These are phyloP conservation scores for Lasioglossum lativentre DNA, from an alignment of 2,888 invertebrate genomes.

Conservation along the genomic window DNA sequence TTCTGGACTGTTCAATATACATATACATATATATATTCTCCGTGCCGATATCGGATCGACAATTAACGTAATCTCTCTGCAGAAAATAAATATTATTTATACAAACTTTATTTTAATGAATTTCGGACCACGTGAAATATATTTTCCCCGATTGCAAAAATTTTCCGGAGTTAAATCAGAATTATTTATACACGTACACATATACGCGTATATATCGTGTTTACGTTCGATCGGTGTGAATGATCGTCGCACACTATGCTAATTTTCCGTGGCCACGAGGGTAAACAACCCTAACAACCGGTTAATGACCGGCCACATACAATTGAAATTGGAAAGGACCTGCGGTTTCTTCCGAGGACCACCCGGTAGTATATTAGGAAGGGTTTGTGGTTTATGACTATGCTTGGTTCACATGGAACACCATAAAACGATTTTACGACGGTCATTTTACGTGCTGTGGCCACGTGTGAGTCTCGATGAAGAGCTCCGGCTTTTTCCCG, in stretches of 20 bases:
- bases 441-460: too few relatives aligned
- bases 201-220: background rate
- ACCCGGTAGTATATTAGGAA: conserved; percentile 55
- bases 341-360: conserved; percentile 71
- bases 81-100: background rate
- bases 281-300: conserved; percentile 55
- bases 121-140: background rate
- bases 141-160: background rate
- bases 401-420: conserved; percentile 57
- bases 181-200: background rate
- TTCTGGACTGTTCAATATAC: conserved; percentile 4
- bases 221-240: background rate
- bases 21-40: background rate
- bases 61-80: conserved; percentile 4
- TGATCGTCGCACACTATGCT: background rate
- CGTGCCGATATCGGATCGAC: background rate
- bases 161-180: background rate
- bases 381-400: conserved; percentile 67
- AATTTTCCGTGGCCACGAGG: conserved; percentile 37
- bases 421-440: conserved; percentile 54
- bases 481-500: background rate
- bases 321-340: conserved; percentile 61
- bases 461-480: conserved; percentile 3
- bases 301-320: conserved; percentile 64
- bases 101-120: background rate